Evolutionary conservation across 2,113 vertebrate species (phyloP).

Genomic region (Cichladusa arquata): DNA sequence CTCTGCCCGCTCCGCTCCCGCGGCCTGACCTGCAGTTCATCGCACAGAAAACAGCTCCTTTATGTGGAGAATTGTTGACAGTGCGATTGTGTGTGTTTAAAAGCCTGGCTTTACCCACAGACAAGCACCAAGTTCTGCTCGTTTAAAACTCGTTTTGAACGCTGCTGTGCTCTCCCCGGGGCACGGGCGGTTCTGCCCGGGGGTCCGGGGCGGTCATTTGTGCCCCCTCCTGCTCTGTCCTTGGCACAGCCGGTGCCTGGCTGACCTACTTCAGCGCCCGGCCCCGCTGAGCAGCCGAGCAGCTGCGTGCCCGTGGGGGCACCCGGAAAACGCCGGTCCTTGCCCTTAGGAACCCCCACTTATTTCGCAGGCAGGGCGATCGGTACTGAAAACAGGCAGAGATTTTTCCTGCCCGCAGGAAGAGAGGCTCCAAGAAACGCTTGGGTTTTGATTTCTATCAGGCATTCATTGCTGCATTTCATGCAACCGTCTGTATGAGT

Average conservation of each 20-base stretch:
- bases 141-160: accelerated
- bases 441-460: neutral
- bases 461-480: neutral
- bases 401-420: neutral
- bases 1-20: accelerated
- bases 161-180: neutral
- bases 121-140: accelerated
- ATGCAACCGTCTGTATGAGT: neutral
- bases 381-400: neutral
- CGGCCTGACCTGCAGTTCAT: no score
- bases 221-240: neutral
- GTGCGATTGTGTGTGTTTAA: accelerated
- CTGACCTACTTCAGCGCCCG: neutral
- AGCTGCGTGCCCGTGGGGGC: accelerated
- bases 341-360: no score
- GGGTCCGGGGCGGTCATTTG: accelerated
- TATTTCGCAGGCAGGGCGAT: neutral
- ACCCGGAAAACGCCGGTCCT: accelerated
- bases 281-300: accelerated
- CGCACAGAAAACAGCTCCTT: accelerated
- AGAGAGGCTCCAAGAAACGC: neutral
- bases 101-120: neutral
- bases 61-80: accelerated
- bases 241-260: neutral
- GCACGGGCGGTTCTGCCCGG: accelerated